phyloP scores from a whole-genome alignment of 2,113 vertebrate species.

The Amphiprion ocellaris region DNA sequence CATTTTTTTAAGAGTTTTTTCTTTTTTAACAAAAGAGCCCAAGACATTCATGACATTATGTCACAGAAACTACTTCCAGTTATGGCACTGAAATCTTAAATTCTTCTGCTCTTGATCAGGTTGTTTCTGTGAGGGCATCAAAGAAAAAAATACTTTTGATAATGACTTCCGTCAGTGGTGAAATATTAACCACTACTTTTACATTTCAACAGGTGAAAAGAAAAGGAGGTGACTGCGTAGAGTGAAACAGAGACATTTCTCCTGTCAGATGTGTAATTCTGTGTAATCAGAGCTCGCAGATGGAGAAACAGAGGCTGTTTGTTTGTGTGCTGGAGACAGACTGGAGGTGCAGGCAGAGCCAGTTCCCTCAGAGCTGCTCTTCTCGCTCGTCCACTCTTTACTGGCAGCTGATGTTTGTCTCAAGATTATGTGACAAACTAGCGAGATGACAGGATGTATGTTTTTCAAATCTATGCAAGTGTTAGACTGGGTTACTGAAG shows the following conservation, averaged over 20 bases:
- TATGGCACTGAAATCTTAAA: background rate
- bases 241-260: background rate
- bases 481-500: background rate
- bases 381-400: slow-evolving; percentile 59
- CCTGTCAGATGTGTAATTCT: background rate
- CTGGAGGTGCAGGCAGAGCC: slow-evolving; percentile 70
- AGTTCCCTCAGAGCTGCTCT: slow-evolving; percentile 64
- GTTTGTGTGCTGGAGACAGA: slow-evolving; percentile 10
- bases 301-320: background rate
- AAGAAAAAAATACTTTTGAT: slow-evolving; percentile 9
- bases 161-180: slow-evolving; percentile 55
- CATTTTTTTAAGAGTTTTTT: too few species aligned
- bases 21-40: too few species aligned
- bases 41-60: background rate
- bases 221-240: background rate
- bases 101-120: background rate
- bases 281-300: slow-evolving; percentile 10
- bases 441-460: slow-evolving; percentile 26
- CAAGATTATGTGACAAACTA: slow-evolving; percentile 38
- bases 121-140: slow-evolving; percentile 7
- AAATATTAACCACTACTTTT: slow-evolving; percentile 65
- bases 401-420: slow-evolving; percentile 26
- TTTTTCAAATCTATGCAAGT: slow-evolving; percentile 33
- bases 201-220: background rate
- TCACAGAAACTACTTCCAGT: background rate